phyloP scores from a whole-genome alignment of 2,888 invertebrate species.

The Cheilosia scutellata region DNA sequence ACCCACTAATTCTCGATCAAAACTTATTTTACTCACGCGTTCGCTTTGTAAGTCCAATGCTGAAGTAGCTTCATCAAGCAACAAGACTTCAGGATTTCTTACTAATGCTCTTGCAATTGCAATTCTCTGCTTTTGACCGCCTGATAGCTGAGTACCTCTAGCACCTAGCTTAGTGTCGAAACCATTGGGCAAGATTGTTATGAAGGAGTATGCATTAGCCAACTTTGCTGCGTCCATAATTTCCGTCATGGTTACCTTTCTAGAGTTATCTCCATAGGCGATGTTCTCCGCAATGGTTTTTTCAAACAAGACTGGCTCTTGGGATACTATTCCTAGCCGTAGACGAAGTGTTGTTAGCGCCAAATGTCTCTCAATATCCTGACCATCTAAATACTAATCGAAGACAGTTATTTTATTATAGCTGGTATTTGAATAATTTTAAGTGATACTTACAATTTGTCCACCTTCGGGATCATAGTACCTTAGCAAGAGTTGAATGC shows the following conservation, averaged over 20 bases:
- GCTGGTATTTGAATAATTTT: no score
- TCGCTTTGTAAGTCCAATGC: constrained; percentile 90
- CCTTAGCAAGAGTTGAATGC: constrained; percentile 90
- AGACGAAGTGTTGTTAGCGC: constrained; percentile 87
- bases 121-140: constrained; percentile 93
- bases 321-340: constrained; percentile 91
- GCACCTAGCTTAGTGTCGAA: constrained; percentile 89
- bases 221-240: constrained; percentile 89
- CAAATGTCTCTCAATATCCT: constrained; percentile 90
- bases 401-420: background rate
- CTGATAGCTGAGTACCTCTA: constrained; percentile 89
- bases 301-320: constrained; percentile 92
- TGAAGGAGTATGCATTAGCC: constrained; percentile 90
- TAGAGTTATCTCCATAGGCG: constrained; percentile 90
- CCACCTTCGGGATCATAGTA: constrained; percentile 90
- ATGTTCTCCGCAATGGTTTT: constrained; percentile 92
- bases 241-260: constrained; percentile 87
- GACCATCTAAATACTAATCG: constrained; percentile 89
- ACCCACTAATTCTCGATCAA: background rate
- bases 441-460: constrained; percentile 83
- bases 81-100: constrained; percentile 87
- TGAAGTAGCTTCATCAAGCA: constrained; percentile 90
- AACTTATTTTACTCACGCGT: constrained; percentile 87
- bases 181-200: constrained; percentile 89
- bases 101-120: constrained; percentile 91